Evolutionary conservation across 2,113 vertebrate species (phyloP).

Genomic region (Melanocharis versteri): DNA sequence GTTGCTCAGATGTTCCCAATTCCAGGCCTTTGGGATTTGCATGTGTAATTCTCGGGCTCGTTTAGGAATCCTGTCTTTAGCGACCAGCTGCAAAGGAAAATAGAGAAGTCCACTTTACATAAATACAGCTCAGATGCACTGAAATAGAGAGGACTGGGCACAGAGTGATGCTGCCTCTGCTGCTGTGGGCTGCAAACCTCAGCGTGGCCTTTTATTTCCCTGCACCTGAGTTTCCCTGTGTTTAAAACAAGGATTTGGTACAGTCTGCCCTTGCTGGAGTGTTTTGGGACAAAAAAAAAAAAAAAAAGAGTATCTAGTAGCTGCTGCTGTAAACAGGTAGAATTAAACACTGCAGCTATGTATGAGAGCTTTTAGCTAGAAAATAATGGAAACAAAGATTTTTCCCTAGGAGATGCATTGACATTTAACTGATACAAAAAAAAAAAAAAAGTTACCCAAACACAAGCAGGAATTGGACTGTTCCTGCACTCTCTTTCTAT

Average conservation of each 20-base stretch:
- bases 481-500: not conserved
- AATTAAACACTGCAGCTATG: not conserved
- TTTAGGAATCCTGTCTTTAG: constrained; percentile 19
- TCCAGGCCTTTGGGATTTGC: constrained; percentile 22
- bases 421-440: not conserved
- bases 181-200: not conserved
- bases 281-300: not conserved
- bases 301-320: not conserved
- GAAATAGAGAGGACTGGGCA: not conserved
- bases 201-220: not conserved
- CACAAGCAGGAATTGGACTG: not conserved
- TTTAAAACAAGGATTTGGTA: not conserved
- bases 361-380: not conserved
- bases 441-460: not conserved
- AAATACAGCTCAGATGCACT: not conserved
- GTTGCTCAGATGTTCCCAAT: constrained; percentile 48
- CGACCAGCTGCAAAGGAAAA: not conserved
- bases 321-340: not conserved
- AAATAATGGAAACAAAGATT: not conserved
- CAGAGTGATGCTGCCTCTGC: not conserved
- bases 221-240: not conserved
- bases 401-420: not conserved
- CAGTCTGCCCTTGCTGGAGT: not conserved
- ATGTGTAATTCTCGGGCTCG: constrained; percentile 37
- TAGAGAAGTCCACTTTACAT: not conserved